Percentiles rank a stretch among this genome's conserved stretches.
Evolutionary conservation across 2,888 invertebrate genomes (phyloP).

Genomic region (Auanema freiburgensis): DNA sequence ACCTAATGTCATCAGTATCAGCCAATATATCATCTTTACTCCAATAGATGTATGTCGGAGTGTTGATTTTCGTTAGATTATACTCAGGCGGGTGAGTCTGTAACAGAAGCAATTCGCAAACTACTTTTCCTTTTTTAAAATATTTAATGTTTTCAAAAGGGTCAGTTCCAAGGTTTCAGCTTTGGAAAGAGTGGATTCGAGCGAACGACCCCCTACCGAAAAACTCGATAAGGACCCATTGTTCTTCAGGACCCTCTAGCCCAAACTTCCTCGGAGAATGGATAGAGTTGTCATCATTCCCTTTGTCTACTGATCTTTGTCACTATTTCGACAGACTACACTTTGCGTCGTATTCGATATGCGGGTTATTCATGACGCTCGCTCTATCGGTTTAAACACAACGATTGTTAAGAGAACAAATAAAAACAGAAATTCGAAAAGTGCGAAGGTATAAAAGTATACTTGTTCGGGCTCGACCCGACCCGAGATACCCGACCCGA

Average conservation of each 20-base stretch:
- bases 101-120: conserved; percentile 5
- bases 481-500: too few relatives aligned
- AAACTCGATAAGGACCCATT: not conserved
- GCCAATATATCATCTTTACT: conserved; percentile 58
- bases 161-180: too few relatives aligned
- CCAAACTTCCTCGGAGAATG: conserved; percentile 6
- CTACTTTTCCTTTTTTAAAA: not conserved
- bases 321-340: too few relatives aligned
- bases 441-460: too few relatives aligned
- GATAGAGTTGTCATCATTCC: conserved; percentile 5
- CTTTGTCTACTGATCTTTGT: not conserved
- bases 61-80: conserved; percentile 45
- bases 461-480: too few relatives aligned
- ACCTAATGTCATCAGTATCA: conserved; percentile 53
- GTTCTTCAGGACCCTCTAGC: not conserved
- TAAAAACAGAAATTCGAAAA: too few relatives aligned
- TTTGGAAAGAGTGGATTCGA: too few relatives aligned
- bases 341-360: too few relatives aligned
- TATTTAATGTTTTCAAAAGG: too few relatives aligned
- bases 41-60: conserved; percentile 57
- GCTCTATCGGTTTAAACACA: too few relatives aligned
- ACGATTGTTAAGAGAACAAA: too few relatives aligned
- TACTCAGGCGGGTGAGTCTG: conserved; percentile 53
- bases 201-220: not conserved
- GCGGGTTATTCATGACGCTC: too few relatives aligned